Evolutionary conservation across 2,797 vertebrate species (phyloP), one percentile per base, ranked within the genome.

Genomic region (Pseudomugil tenellus): DNA sequence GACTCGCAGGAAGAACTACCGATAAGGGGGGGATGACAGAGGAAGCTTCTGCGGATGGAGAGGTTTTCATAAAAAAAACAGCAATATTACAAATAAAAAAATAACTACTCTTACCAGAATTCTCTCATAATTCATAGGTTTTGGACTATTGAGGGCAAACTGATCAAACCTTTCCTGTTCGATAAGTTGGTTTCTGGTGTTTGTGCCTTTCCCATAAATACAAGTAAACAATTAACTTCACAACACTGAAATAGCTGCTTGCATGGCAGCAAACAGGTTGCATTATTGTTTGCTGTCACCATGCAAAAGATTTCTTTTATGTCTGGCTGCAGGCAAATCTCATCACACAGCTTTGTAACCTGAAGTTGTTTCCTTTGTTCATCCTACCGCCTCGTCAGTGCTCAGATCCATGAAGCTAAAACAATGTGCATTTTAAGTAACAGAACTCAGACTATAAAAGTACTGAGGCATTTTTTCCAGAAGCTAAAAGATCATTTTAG

Each of bases 1-100:
- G 55, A 54, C 77, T 63, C 25, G 93, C 35, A 1, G 84, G 86
- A n/a, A 93, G 59, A 12, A 91, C 26, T 53, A 91, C 25, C 41
- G 77, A 54, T 73, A 89, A 13, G 32, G 84, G 63, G 5, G 72
- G 23, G 17, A 43, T 17, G 26, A 43, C 16, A 0, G 74, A 57
- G n/a, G 61, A 5, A 6, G 6, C 28, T 11, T 75, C 90, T 92
- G 76, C n/a, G 34, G 21, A 76, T 2, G 35, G 10, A 25, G 28
- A 17, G 23, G 1, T 31, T 58, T 16, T 6, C 28, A 43, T 17
- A 1, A 52, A 3, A 49, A 0, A 37, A 41, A 34, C 43, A 32
- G 64, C 28, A 19, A 21, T 35, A 13, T 46, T 12, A 17, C 2
- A 49, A 2, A 0, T 19, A 2, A 35, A 35, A n/a, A 29, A 31